Conservation (phyloP, 2,113 vertebrate species). For the Tyto alba region DNA sequence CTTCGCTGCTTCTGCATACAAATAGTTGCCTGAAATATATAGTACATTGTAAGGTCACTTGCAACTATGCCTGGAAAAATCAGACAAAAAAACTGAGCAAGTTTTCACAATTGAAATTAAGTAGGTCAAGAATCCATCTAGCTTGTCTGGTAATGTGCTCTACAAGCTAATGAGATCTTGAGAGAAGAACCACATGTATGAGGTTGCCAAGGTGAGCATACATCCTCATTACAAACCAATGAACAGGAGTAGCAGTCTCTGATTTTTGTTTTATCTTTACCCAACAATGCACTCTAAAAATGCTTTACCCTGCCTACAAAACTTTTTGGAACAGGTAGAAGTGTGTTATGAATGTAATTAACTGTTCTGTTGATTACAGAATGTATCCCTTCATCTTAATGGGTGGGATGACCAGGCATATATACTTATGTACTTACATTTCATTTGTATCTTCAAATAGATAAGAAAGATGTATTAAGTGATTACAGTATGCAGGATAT, state of each 20-base stretch:
- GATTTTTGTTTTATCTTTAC: constrained; percentile 56
- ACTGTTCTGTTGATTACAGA: constrained; percentile 31
- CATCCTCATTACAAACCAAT: constrained; percentile 55
- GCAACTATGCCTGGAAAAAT: constrained; percentile 43
- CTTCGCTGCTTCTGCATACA: constrained; percentile 29
- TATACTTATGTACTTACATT: constrained; percentile 1
- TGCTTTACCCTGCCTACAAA: not conserved
- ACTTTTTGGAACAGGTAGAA: constrained; percentile 34
- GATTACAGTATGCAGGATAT: constrained; percentile 32
- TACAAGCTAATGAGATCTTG: constrained; percentile 70
- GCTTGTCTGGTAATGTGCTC: constrained; percentile 50
- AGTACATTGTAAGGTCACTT: constrained; percentile 63
- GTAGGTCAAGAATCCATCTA: constrained; percentile 60
- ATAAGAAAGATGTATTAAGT: constrained; percentile 47
- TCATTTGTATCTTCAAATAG: constrained; percentile 45
- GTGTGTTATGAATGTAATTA: constrained; percentile 39
- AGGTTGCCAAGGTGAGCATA: constrained; percentile 64
- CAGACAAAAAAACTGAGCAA: constrained; percentile 35
- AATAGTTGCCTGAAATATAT: constrained; percentile 56
- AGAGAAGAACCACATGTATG: constrained; percentile 62
- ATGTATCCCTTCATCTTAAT: constrained; percentile 50
- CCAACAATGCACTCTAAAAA: constrained; percentile 18
- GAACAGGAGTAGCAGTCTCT: constrained; percentile 1
- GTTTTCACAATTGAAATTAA: constrained; percentile 59
- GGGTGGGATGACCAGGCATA: constrained; percentile 56